Evolutionary conservation across 1,140 invertebrate genomes (phyloP).

Genomic region (Zaprionus ghesquierei): DNA sequence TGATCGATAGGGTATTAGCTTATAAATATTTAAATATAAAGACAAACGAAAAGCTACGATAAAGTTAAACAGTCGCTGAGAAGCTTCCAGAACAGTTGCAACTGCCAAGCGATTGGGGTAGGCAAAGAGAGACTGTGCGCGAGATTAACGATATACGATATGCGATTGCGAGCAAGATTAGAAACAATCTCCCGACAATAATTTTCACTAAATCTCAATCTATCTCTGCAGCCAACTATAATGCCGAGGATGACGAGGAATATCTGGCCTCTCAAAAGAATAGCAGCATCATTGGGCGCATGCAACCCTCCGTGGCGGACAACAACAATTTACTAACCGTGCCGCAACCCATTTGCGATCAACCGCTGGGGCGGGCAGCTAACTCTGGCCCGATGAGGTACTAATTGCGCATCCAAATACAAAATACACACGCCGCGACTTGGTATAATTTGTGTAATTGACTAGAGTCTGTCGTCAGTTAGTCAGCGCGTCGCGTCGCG

Average conservation of each 20-base stretch:
- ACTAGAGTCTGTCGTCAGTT: background rate
- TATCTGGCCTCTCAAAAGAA: slow-evolving; percentile 68
- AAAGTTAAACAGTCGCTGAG: background rate
- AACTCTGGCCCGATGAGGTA: slow-evolving; percentile 71
- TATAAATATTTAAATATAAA: background rate
- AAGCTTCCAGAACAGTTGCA: background rate
- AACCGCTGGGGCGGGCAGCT: slow-evolving; percentile 57
- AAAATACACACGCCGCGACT: background rate
- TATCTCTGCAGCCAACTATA: slow-evolving; percentile 69
- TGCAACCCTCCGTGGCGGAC: slow-evolving; percentile 60
- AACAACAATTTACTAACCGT: slow-evolving; percentile 77
- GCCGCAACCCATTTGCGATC: slow-evolving; percentile 75
- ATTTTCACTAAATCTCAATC: background rate
- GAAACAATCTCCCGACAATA: background rate
- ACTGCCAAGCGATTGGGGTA: background rate
- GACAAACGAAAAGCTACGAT: background rate
- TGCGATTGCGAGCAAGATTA: background rate
- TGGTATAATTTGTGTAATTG: background rate
- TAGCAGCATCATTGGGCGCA: slow-evolving; percentile 66
- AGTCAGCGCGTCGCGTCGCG: no score
- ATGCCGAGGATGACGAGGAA: slow-evolving; percentile 81
- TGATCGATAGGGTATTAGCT: background rate
- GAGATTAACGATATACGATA: background rate
- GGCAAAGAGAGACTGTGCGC: background rate
- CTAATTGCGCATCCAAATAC: slow-evolving; percentile 53